Base-by-base conservation (phyloP, 2,797 vertebrate species). In the Hyperoplus immaculatus region DNA sequence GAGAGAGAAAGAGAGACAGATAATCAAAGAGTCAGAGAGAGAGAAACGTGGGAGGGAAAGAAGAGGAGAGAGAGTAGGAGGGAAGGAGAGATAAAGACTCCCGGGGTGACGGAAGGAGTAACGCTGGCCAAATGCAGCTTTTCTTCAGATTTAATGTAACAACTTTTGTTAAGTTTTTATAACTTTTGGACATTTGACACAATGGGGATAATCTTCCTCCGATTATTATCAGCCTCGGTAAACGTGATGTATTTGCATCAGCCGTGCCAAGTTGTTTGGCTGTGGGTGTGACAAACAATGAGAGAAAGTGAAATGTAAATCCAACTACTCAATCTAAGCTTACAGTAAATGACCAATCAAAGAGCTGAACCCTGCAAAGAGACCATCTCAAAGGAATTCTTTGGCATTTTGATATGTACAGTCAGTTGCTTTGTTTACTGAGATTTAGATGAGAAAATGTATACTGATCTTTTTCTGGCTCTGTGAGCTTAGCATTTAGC, bases 1-100 rank as follows among this genome's bases (percentile, higher is more conserved):
- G 55, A 58, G 4, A 72, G 56, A 64, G 15, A 29, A 13, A 65
- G 15, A 67, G n/a, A 21, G 21, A 21, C 21, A 21, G 21, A 21
- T 21, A 21, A 2, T 21, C 21, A 21, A 21, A 21, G 21, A 21
- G 21, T 2, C 21, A 58, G 4, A 72, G 56, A 64, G 15, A 29
- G 15, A 65, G 15, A 67, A 16, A 36, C 6, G 60, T 77, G 60
- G 69, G 64, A 61, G 55, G 41, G 12, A 43, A 47, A 41, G 43
- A 69, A 16, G 42, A 63, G 9, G 38, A 72, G 58, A 72, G 58
- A 62, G 41, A 61, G 73, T 39, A 16, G 53, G 49, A 68, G 49
- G 50, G n/a, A 69, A 14, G 58, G 15, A 43, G 9, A 62, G 67
- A 74, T 56, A 55, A 82, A 73, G 46, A 80, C 18, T 72, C 43